Base-by-base conservation (phyloP, 2,797 vertebrate species). In the Staurois parvus region DNA sequence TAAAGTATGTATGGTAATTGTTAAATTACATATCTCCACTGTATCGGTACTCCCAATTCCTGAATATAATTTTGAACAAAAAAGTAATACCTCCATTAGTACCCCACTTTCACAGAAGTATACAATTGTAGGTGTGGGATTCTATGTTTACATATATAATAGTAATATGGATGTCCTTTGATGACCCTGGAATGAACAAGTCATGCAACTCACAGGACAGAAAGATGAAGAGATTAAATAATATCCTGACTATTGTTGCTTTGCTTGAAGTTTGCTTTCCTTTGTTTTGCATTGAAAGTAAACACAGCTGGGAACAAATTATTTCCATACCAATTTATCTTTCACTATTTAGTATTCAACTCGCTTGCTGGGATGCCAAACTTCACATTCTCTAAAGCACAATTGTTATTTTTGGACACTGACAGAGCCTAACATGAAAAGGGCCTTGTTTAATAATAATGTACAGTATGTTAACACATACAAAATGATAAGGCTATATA, bases 231-330 rank as follows among this genome's bases (percentile, higher is more conserved):
- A 37, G 32, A 9, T 30, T 37, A 37, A 17, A 70, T 30, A 32
- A 32, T 21, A 70, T 21, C 30, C 26, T 19, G 64, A 19, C 64
- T 67, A 67, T 67, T 17, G 28, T 67, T 29, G 64, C 28, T 12
- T 67, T 29, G 32, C 10, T 59, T 59, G n/a, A 59, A 40, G 42
- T 29, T 52, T 52, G 45, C 42, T 26, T 75, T 75, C 37, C 72
- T 26, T 24, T n/a, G 24, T 37, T 48, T 75, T 75, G 72, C 72
- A 75, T 48, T 12, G 48, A 52, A 75, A 52, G 42, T 75, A 75
- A 75, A 29, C 72, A 74, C 72, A 75, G 26, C 72, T 75, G 72
- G 12, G 26, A 37, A 26, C 11, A 75, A 48, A 75, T 75, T 0
- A 75, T 52, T 75, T 30, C 72, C 72, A 52, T 75, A 21, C 52